These are phyloP conservation scores for Drosophila nr. perissopoda DNA, from an alignment of 2,888 invertebrate species.

Conservation along the genomic window DNA sequence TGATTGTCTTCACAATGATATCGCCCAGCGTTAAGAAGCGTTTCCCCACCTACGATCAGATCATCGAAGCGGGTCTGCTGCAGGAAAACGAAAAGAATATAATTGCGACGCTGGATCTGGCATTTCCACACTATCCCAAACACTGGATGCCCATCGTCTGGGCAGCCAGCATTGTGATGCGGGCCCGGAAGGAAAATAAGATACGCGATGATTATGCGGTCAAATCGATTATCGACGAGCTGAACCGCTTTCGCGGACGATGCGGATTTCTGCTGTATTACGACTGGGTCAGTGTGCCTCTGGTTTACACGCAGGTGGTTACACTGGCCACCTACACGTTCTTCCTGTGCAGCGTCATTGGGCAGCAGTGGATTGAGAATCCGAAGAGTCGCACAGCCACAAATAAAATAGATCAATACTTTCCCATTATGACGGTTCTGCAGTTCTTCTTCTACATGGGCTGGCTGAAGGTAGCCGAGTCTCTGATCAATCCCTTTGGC, in stretches of 20 bases:
- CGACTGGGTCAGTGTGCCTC: constrained; percentile 90
- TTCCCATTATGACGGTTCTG: constrained; percentile 94
- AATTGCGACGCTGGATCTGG: constrained; percentile 90
- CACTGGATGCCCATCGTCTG: constrained; percentile 96
- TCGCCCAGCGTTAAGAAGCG: constrained; percentile 94
- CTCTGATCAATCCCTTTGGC: constrained; percentile 95
- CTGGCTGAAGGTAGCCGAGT: constrained; percentile 96
- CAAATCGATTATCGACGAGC: constrained; percentile 93
- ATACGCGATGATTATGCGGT: constrained; percentile 96
- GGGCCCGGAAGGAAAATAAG: constrained; percentile 93
- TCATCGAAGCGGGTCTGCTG: constrained; percentile 92
- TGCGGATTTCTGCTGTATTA: constrained; percentile 91
- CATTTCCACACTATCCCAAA: constrained; percentile 93
- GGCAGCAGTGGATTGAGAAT: constrained; percentile 92
- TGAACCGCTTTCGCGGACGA: constrained; percentile 92
- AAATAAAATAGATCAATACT: constrained; percentile 90
- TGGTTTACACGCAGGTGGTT: constrained; percentile 95
- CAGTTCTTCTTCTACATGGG: constrained; percentile 95
- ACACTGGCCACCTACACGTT: constrained; percentile 95
- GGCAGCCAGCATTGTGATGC: constrained; percentile 94
- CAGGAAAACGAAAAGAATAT: constrained; percentile 92
- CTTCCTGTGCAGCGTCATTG: constrained; percentile 93
- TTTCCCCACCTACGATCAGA: constrained; percentile 92
- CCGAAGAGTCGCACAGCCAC: constrained; percentile 83
- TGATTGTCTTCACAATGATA: constrained; percentile 93